A percentile compares a stretch with the other conserved stretches of the same genome.
Conservation (phyloP, 1,140 invertebrate species). For the Habropoda laboriosa region DNA sequence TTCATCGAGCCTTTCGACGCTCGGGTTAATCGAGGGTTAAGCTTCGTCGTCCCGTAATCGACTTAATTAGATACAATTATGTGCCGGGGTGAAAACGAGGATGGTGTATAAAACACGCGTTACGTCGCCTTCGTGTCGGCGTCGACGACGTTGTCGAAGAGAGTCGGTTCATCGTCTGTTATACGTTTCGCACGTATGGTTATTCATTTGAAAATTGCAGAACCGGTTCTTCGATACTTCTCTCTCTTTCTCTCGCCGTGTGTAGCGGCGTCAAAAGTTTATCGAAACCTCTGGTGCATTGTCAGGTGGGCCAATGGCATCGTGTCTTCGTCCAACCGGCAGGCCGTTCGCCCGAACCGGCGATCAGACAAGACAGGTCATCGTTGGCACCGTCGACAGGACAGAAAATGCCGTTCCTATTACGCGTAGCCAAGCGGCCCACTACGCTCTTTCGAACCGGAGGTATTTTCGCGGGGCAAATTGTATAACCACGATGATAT, state of each 20-base stretch:
- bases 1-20: background rate
- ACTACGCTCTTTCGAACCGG: background rate
- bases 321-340: conserved; percentile 47
- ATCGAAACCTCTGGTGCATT: conserved; percentile 52
- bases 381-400: conserved; percentile 43
- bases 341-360: conserved; percentile 35
- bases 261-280: conserved; percentile 37
- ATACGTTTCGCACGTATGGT: conserved; percentile 10
- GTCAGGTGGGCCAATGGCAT: conserved; percentile 50
- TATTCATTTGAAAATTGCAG: conserved; percentile 61
- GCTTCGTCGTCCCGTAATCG: conserved; percentile 31
- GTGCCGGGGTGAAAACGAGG: conserved; percentile 18
- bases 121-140: background rate
- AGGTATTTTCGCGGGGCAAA: conserved; percentile 19
- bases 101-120: conserved; percentile 10
- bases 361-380: conserved; percentile 26
- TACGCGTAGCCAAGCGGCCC: conserved; percentile 38
- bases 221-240: conserved; percentile 56
- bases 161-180: background rate
- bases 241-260: no score
- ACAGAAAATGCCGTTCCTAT: conserved; percentile 22
- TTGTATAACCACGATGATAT: background rate
- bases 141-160: background rate
- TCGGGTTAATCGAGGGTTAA: conserved; percentile 40
- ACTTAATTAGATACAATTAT: conserved; percentile 45